A percentile compares a stretch with the other conserved stretches of the same genome.
Conservation (phyloP, 23 tunicate genomes). For the Phallusia fumigata region DNA sequence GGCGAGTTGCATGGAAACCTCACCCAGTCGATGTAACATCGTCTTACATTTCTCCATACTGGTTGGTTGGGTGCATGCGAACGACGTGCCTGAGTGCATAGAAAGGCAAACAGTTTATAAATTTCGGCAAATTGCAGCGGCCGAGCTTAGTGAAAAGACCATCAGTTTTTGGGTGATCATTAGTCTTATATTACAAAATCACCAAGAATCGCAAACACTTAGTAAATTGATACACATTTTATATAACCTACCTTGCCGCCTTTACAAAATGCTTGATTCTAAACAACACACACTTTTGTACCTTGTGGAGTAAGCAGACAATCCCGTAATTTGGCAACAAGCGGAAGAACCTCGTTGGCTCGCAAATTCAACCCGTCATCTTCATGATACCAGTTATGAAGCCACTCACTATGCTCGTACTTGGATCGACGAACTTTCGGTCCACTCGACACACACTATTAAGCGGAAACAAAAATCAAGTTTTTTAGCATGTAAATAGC, state of each 20-base stretch:
- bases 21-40: background rate
- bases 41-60: background rate
- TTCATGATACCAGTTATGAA: slow-evolving; percentile 48
- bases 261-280: too few relatives aligned
- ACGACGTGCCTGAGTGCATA: slow-evolving; percentile 2
- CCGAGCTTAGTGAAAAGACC: too few relatives aligned
- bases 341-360: slow-evolving; percentile 18
- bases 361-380: slow-evolving; percentile 36
- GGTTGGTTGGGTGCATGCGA: slow-evolving; percentile 11
- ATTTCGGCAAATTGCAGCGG: too few relatives aligned
- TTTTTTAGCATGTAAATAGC: too few relatives aligned
- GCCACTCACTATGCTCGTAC: slow-evolving; percentile 30
- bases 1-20: slow-evolving; percentile 9
- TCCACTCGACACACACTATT: slow-evolving; percentile 39
- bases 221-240: too few relatives aligned
- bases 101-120: background rate
- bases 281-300: background rate
- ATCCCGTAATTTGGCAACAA: slow-evolving; percentile 5
- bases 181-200: background rate
- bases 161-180: too few relatives aligned
- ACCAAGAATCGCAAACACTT: too few relatives aligned
- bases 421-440: slow-evolving; percentile 23
- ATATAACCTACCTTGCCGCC: too few relatives aligned
- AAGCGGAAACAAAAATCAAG: too few relatives aligned
- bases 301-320: background rate